phyloP scores from a whole-genome alignment of 2,888 invertebrate species.

The Abrostola triplasia region DNA sequence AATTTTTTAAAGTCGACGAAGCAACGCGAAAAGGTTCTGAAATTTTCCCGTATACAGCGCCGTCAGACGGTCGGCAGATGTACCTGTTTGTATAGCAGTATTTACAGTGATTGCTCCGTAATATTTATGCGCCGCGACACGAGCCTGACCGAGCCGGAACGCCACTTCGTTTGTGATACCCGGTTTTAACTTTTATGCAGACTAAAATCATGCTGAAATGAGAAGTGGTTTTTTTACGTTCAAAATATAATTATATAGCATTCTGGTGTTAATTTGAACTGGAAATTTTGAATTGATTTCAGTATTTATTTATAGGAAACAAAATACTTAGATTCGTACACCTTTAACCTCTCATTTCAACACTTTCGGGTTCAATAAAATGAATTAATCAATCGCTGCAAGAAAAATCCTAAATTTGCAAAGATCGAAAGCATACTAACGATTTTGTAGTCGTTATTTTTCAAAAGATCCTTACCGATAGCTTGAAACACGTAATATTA shows the following conservation, averaged over 20 bases:
- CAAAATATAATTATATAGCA: background rate
- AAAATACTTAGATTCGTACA: too few relatives aligned
- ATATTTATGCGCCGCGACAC: conserved; percentile 73
- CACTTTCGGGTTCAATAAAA: background rate
- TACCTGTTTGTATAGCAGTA: conserved; percentile 69
- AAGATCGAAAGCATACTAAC: conserved; percentile 8
- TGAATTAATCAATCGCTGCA: background rate
- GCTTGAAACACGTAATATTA: conserved; percentile 43
- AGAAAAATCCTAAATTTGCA: background rate
- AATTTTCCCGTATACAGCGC: conserved; percentile 55
- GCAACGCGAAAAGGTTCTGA: conserved; percentile 51
- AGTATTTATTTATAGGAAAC: too few relatives aligned
- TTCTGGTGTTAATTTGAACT: background rate
- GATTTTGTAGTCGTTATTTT: conserved; percentile 10
- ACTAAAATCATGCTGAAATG: conserved; percentile 11
- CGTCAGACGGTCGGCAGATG: conserved; percentile 59
- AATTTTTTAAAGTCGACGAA: background rate
- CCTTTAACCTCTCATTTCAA: too few relatives aligned
- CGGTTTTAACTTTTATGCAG: conserved; percentile 46
- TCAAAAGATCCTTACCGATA: conserved; percentile 33
- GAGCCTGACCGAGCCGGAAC: conserved; percentile 53
- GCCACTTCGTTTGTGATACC: conserved; percentile 58
- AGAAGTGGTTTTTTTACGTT: background rate
- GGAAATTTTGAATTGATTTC: too few relatives aligned
- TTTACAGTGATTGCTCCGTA: conserved; percentile 78